phyloP scores from a whole-genome alignment of 2,113 vertebrate species.

The Microtus oregoni region DNA sequence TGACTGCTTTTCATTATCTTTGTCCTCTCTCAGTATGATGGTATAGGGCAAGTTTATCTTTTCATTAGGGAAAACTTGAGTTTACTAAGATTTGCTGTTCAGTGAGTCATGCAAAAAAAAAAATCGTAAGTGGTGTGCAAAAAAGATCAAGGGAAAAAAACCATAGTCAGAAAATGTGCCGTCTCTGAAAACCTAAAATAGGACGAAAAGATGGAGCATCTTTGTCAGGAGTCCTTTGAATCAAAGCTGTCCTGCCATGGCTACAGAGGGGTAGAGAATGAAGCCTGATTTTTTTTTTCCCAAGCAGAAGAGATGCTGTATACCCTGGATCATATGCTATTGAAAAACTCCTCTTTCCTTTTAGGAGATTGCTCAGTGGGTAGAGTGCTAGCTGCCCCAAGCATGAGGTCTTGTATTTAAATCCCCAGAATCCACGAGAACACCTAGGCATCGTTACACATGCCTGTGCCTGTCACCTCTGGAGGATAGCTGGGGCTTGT shows the following conservation, averaged over 20 bases:
- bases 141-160: conserved; percentile 43
- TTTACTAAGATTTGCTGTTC: conserved; percentile 50
- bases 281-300: conserved; percentile 43
- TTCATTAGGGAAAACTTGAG: conserved; percentile 35
- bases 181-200: conserved; percentile 37
- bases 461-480: not conserved
- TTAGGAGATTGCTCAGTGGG: not conserved
- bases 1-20: not conserved
- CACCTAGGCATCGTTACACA: not conserved
- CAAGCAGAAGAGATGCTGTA: not conserved
- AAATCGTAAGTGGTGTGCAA: conserved; percentile 3
- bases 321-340: not conserved
- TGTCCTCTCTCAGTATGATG: not conserved
- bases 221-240: conserved; percentile 34
- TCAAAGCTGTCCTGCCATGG: not conserved
- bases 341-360: not conserved
- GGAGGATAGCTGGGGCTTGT: not conserved
- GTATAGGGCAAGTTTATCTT: not conserved
- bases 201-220: conserved; percentile 27
- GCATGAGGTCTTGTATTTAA: not conserved
- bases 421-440: no score
- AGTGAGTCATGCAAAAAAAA: not conserved
- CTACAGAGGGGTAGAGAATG: not conserved
- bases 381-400: not conserved
- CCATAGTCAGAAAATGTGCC: not conserved